These are phyloP conservation scores for Calypte anna DNA, from an alignment of 2,113 vertebrate genomes.

Conservation along the genomic window DNA sequence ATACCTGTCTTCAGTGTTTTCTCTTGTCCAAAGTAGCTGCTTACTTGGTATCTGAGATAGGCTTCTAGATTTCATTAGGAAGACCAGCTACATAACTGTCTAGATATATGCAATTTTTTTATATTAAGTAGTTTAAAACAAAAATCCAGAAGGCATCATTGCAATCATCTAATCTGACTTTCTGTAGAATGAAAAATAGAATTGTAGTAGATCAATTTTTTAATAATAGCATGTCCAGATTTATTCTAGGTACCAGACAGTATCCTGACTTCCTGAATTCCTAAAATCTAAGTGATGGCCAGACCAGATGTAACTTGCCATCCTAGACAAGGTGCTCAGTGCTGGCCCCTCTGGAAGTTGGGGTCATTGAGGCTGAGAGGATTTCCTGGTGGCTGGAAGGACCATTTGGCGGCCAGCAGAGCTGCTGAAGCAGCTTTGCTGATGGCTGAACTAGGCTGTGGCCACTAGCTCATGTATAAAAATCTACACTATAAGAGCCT, in stretches of 20 bases:
- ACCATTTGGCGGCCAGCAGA: accelerated
- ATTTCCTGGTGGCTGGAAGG: background rate
- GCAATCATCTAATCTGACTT: background rate
- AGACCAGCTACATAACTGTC: background rate
- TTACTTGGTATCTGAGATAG: background rate
- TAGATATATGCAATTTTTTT: background rate
- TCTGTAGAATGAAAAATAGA: background rate
- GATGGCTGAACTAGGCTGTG: background rate
- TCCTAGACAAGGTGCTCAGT: background rate
- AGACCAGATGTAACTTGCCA: background rate
- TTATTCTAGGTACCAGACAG: background rate
- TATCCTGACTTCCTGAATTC: background rate
- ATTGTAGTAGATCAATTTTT: background rate
- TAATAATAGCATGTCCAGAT: background rate
- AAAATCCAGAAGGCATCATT: background rate
- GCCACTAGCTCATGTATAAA: background rate
- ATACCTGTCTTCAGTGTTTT: background rate
- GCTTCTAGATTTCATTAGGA: background rate
- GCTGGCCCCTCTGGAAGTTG: accelerated
- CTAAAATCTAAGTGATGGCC: background rate
- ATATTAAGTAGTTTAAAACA: background rate
- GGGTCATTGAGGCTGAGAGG: accelerated
- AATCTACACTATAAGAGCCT: background rate
- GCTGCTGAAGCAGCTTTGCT: background rate
- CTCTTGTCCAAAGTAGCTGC: background rate